A percentile compares a stretch with the other conserved stretches of the same genome.
phyloP scores from a whole-genome alignment of 2,797 vertebrate species.

The Melanotaenia boesemani region DNA sequence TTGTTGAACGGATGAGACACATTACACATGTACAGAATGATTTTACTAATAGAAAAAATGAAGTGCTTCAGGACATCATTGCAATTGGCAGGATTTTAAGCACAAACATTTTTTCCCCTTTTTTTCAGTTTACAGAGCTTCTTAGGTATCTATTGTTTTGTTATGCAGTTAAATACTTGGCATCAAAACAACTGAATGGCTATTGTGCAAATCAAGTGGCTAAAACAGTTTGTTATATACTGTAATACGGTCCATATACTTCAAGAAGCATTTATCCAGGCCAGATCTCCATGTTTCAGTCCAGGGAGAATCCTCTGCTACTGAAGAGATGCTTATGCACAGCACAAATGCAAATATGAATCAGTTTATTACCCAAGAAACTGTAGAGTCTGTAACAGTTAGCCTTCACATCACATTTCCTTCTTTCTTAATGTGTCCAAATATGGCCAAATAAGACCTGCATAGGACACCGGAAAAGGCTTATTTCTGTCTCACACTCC shows the following conservation, averaged over 20 bases:
- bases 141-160: conserved; percentile 23
- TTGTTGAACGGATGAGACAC: conserved; percentile 19
- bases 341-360: conserved; percentile 1
- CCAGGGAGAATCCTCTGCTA: conserved; percentile 3
- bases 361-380: background rate
- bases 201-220: conserved; percentile 29
- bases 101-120: conserved; percentile 1
- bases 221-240: background rate
- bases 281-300: conserved; percentile 15
- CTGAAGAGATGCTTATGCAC: conserved; percentile 5
- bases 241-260: conserved; percentile 10
- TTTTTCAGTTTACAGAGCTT: conserved; percentile 34
- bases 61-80: conserved; percentile 45
- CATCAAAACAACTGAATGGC: conserved; percentile 55
- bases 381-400: background rate
- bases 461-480: conserved; percentile 44
- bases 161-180: conserved; percentile 50
- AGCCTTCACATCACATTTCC: conserved; percentile 1
- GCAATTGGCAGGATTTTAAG: conserved; percentile 5
- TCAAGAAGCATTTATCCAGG: conserved; percentile 6
- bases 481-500: conserved; percentile 8
- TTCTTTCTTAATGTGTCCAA: background rate
- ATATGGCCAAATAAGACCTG: conserved; percentile 31
- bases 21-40: conserved; percentile 21
- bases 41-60: conserved; percentile 11